Percentiles rank a stretch among this genome's conserved stretches.
Evolutionary conservation across 53 echinoderm and acorn worm genomes (phyloP).

Genomic region (Stichopus horrens): DNA sequence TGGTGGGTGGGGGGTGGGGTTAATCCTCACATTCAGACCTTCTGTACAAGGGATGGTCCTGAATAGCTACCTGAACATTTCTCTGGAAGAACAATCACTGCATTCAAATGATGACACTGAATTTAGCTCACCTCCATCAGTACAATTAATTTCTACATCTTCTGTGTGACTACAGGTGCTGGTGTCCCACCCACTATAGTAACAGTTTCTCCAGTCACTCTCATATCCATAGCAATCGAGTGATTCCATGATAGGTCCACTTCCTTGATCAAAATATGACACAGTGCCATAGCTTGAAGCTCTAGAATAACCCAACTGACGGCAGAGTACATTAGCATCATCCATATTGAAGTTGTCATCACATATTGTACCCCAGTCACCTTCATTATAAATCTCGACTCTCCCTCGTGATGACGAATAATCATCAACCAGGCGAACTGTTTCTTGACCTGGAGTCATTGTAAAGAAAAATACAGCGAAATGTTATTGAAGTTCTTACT

Average conservation of each 20-base stretch:
- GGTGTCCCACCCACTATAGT: not conserved
- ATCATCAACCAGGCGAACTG: not conserved
- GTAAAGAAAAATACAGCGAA: too few species aligned
- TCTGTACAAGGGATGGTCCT: too few species aligned
- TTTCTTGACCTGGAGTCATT: too few species aligned
- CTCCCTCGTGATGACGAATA: not conserved
- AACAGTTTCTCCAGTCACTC: not conserved
- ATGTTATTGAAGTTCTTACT: too few species aligned
- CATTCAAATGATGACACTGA: too few species aligned
- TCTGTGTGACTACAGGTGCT: not conserved
- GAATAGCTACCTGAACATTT: too few species aligned
- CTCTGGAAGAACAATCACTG: too few species aligned
- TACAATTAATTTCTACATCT: not conserved
- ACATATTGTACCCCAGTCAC: not conserved
- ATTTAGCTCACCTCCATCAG: too few species aligned
- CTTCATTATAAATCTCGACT: not conserved
- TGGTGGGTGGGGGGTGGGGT: too few species aligned
- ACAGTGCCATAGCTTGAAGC: not conserved
- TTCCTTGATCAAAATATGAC: constrained; percentile 20
- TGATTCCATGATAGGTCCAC: constrained; percentile 12
- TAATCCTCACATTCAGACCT: too few species aligned
- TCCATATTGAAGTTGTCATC: not conserved
- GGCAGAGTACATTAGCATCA: not conserved
- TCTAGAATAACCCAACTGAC: constrained; percentile 12
- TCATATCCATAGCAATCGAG: constrained; percentile 20